These are phyloP conservation scores for Stenichneumon culpator DNA, from an alignment of 2,888 invertebrate genomes.

Conservation along the genomic window DNA sequence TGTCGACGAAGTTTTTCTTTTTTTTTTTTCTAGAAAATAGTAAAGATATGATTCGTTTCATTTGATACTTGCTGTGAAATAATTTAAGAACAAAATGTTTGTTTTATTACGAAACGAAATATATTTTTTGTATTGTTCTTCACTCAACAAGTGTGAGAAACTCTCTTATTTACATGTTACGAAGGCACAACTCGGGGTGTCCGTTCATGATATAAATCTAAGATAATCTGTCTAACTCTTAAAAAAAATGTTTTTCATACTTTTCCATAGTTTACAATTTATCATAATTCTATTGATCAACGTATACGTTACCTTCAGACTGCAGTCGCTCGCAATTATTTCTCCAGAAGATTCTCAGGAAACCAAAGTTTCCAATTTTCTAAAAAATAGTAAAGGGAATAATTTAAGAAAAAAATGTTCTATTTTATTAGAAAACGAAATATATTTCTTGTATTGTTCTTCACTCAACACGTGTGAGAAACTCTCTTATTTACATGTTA, in stretches of 20 bases:
- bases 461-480: conserved; percentile 36
- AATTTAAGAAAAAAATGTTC: too few relatives aligned
- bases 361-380: too few relatives aligned
- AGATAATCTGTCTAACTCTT: too few relatives aligned
- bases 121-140: conserved; percentile 43
- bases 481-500: conserved; percentile 44
- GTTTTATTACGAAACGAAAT: conserved; percentile 55
- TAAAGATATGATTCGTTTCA: not conserved
- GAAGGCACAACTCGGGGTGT: conserved; percentile 5
- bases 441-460: conserved; percentile 51
- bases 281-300: not conserved
- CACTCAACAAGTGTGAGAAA: conserved; percentile 36
- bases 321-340: not conserved
- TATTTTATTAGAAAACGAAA: conserved; percentile 58
- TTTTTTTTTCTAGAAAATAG: not conserved
- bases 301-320: not conserved
- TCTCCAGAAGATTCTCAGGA: conserved; percentile 21
- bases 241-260: too few relatives aligned
- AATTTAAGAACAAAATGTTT: not conserved
- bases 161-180: conserved; percentile 33
- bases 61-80: not conserved
- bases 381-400: too few relatives aligned
- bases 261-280: not conserved
- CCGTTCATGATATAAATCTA: conserved; percentile 11
- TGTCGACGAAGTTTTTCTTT: not conserved